A percentile compares a stretch with the other conserved stretches of the same genome.
These are phyloP conservation scores for Rhorus exstirpatorius DNA, from an alignment of 2,888 invertebrate species.

Conservation along the genomic window DNA sequence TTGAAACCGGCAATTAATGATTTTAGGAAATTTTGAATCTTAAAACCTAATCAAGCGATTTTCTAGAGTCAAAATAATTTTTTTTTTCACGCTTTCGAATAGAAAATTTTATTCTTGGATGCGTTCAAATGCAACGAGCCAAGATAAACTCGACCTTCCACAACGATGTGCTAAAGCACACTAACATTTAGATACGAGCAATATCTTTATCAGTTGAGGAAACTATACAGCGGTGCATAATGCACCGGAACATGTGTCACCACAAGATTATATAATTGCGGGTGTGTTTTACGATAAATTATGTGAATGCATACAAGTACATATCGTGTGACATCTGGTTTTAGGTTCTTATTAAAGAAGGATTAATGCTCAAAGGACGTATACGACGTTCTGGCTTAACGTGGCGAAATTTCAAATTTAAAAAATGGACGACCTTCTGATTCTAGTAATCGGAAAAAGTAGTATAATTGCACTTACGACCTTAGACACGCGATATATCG, in stretches of 20 bases:
- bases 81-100: too few relatives aligned
- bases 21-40: conserved; percentile 23
- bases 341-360: too few relatives aligned
- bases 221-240: conserved; percentile 57
- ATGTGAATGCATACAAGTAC: conserved; percentile 5
- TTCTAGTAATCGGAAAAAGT: too few relatives aligned
- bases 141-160: conserved; percentile 23
- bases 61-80: neutral
- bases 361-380: too few relatives aligned
- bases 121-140: neutral
- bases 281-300: conserved; percentile 24
- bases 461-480: too few relatives aligned
- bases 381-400: too few relatives aligned
- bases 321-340: too few relatives aligned
- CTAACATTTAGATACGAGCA: conserved; percentile 50
- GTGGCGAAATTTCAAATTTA: too few relatives aligned
- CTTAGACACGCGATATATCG: too few relatives aligned
- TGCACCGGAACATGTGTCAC: conserved; percentile 45
- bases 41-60: neutral
- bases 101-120: neutral
- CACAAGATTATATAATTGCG: conserved; percentile 51
- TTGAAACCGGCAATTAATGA: conserved; percentile 71
- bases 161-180: conserved; percentile 32
- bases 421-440: too few relatives aligned
- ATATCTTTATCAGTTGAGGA: conserved; percentile 64